Conservation (phyloP, 2,888 invertebrate species). For the Tribolium freemani region DNA sequence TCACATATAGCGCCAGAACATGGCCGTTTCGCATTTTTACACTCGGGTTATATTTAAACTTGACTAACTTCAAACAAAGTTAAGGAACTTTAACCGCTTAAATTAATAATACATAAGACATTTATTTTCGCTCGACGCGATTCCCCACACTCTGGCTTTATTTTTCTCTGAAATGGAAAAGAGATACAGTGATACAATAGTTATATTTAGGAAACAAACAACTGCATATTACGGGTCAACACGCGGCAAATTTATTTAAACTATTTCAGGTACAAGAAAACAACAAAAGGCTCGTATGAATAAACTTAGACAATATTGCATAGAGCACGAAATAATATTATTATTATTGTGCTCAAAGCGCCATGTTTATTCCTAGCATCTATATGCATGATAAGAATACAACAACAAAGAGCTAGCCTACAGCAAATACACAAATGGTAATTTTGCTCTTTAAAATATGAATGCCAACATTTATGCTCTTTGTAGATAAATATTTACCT, state of each 20-base stretch:
- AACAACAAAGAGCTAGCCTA: neutral
- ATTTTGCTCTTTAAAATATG: slow-evolving; percentile 1
- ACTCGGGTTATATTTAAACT: slow-evolving; percentile 11
- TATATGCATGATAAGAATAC: neutral
- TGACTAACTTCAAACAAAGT: neutral
- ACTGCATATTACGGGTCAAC: slow-evolving; percentile 32
- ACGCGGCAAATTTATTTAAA: slow-evolving; percentile 37
- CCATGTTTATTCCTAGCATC: neutral
- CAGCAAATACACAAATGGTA: neutral
- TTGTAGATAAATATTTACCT: neutral
- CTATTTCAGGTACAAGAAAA: slow-evolving; percentile 12
- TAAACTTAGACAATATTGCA: slow-evolving; percentile 16
- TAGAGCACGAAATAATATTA: neutral
- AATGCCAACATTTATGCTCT: neutral
- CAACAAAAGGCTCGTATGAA: slow-evolving; percentile 29
- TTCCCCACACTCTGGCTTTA: neutral
- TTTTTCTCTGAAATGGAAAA: neutral
- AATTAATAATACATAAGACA: slow-evolving; percentile 25
- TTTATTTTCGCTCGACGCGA: neutral
- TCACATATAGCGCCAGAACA: neutral
- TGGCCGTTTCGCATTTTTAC: slow-evolving; percentile 11
- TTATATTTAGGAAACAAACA: slow-evolving; percentile 23
- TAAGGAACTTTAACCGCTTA: neutral
- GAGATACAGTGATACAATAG: slow-evolving; percentile 9
- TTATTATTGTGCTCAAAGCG: neutral